phyloP scores from a whole-genome alignment of 2,113 vertebrate species.

The Mus spicilegus region DNA sequence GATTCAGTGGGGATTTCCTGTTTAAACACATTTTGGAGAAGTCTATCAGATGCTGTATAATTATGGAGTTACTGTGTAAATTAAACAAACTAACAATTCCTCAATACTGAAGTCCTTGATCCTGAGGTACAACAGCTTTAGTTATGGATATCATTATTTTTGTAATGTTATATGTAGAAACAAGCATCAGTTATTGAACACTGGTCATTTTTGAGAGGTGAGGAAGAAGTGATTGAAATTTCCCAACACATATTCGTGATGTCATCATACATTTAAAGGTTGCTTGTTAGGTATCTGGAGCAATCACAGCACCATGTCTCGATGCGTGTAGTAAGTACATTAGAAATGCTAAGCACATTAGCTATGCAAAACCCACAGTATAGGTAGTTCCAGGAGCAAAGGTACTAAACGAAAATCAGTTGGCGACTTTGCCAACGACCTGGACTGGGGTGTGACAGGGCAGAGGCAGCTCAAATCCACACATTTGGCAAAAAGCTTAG shows the following conservation, averaged over 20 bases:
- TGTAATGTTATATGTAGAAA: background rate
- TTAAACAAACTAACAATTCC: slow-evolving; percentile 3
- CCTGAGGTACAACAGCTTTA: background rate
- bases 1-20: background rate
- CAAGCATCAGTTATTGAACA: background rate
- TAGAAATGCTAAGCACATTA: background rate
- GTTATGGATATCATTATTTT: background rate
- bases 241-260: background rate
- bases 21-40: background rate
- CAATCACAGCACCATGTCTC: background rate
- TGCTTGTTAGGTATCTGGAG: background rate
- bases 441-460: no score
- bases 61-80: background rate
- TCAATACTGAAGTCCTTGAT: slow-evolving; percentile 18
- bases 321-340: background rate
- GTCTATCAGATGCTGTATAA: background rate
- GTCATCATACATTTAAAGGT: background rate
- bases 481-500: background rate
- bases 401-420: background rate
- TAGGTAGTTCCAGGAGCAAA: background rate
- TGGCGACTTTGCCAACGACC: background rate
- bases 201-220: background rate
- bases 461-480: background rate
- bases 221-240: background rate
- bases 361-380: background rate